Evolutionary conservation across 2,113 vertebrate genomes (phyloP), one percentile per base, ranked within the genome.

Genomic region (Antennarius striatus): DNA sequence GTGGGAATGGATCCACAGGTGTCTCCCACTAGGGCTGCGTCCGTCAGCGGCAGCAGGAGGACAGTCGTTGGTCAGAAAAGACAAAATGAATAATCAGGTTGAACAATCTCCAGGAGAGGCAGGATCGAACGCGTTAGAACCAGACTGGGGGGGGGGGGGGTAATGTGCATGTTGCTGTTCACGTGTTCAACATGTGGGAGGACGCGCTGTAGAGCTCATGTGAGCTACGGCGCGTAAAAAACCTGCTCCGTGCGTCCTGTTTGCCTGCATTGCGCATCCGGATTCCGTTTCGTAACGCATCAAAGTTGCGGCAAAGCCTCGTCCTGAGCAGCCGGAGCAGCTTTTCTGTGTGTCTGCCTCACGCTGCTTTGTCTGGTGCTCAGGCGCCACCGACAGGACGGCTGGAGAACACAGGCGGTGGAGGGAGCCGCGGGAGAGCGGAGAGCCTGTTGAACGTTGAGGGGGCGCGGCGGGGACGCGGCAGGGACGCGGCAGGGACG

Each of bases 311-410:
- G 72, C 82, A 86, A 42, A 75, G 11, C 51, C 71, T 48, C 30
- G 51, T 36, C 17, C 11, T 5, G 5, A 16, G 10, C 0, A 43
- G 45, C 17, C 4, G 10, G 45, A 40, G 12, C 59, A 15, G 46
- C 16, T 11, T 51, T 12, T 43, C 14, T n/a, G 22, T 22, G 1
- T 22, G 22, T 63, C 15, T 39, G 40, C 11, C 55, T 30, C 60
- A 17, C 1, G 22, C 29, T 0, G 0, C 16, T 17, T 47, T 68
- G 8, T 28, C 48, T 45, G 63, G 66, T 68, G 62, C 77, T 82
- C 60, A 42, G 77, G 86, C 86, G 64, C 80, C 91, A 78, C 75
- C 79, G 5, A 68, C 43, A 75, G 91, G 85, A 36, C 10, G 10
- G 4, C 4, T 32, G 62, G 0, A 0, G 67, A n/a, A 45, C 45